phyloP scores from a whole-genome alignment of 2,888 invertebrate genomes.

The Nudaria mundana region DNA sequence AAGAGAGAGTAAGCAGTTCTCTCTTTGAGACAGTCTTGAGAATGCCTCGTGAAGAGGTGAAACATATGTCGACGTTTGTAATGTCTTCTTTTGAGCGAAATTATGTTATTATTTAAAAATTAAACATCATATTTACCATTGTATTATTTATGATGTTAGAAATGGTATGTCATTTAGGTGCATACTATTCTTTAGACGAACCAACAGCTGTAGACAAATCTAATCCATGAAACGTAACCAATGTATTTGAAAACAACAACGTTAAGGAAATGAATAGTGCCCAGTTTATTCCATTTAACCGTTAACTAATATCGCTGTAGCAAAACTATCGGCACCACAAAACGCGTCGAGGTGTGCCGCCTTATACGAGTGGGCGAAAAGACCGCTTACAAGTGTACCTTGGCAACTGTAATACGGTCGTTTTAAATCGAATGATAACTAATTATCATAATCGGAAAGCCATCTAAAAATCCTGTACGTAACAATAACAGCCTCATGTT shows the following conservation, averaged over 20 bases:
- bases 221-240: too few relatives aligned
- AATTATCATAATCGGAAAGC: slow-evolving; percentile 44
- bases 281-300: slow-evolving; percentile 64
- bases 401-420: slow-evolving; percentile 16
- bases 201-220: too few relatives aligned
- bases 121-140: too few relatives aligned
- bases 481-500: slow-evolving; percentile 10
- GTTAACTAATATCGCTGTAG: slow-evolving; percentile 67
- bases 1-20: too few relatives aligned
- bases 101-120: too few relatives aligned
- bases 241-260: neutral
- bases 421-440: slow-evolving; percentile 31
- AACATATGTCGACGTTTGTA: too few relatives aligned
- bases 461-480: slow-evolving; percentile 22
- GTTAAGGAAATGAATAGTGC: slow-evolving; percentile 7
- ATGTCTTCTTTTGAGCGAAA: too few relatives aligned
- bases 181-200: too few relatives aligned
- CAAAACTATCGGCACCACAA: slow-evolving; percentile 27
- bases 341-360: slow-evolving; percentile 50
- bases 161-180: too few relatives aligned
- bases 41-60: too few relatives aligned
- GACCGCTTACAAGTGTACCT: slow-evolving; percentile 57
- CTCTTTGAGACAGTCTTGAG: too few relatives aligned
- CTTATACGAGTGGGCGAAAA: slow-evolving; percentile 41
- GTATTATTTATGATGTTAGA: too few relatives aligned